Conservation (phyloP, 2,888 invertebrate genomes). For the Cantharis rufa region DNA sequence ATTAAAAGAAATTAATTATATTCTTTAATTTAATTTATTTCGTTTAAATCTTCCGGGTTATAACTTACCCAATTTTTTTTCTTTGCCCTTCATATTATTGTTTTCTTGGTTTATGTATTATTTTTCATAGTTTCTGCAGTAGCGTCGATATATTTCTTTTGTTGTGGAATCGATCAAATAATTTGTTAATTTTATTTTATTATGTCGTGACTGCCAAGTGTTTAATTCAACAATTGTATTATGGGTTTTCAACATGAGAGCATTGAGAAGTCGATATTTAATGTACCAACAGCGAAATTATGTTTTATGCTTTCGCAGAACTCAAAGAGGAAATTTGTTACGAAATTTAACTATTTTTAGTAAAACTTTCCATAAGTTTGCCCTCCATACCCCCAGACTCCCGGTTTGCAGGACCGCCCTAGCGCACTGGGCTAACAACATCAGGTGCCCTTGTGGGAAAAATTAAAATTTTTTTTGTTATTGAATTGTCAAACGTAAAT, state of each 20-base stretch:
- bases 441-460: too few species aligned
- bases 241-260: background rate
- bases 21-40: background rate
- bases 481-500: too few species aligned
- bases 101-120: background rate
- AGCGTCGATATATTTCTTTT: background rate
- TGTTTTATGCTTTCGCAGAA: too few species aligned
- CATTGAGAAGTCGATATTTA: background rate
- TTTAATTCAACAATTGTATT: background rate
- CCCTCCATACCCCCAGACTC: too few species aligned
- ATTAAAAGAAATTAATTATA: background rate
- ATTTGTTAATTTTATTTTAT: background rate
- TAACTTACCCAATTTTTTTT: background rate
- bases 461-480: too few species aligned
- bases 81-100: background rate
- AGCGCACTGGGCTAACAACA: too few species aligned
- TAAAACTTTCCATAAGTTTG: too few species aligned
- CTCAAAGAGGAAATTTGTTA: too few species aligned
- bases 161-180: background rate
- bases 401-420: too few species aligned
- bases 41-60: background rate
- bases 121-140: background rate
- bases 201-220: background rate
- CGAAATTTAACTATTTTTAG: too few species aligned
- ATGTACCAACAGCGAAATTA: background rate